Base-by-base conservation (phyloP, 2,113 vertebrate species). In the Cebus imitator region DNA sequence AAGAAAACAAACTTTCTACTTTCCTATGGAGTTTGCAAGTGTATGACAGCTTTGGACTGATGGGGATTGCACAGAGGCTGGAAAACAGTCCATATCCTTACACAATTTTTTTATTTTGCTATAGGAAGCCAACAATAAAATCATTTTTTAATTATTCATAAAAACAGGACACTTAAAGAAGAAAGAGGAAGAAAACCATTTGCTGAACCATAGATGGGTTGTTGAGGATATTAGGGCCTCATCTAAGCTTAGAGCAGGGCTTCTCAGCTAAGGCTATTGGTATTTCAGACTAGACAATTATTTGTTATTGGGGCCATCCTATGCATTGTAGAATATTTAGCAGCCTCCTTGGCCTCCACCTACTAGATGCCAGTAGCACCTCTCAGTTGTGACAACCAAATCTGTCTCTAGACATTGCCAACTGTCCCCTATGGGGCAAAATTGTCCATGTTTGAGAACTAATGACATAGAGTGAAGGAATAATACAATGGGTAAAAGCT, bases 101-200 rank as follows among this genome's bases (percentile, higher is more conserved):
- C 55, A 84, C 8, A 48, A 64, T 76, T 68, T 90, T 91, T 95
- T 94, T 68, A 32, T 90, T 75, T 95, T 75, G 43, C 20, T 83
- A 84, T 90, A 95, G 25, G 21, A 89, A 89, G 18, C 6, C 58
- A 85, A 92, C 96, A 94, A 55, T 84, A 82, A 95, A 89, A 96
- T 73, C 16, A 82, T 87, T 87, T 96, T 17, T 94, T 57, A 45
- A 90, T 83, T 97, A 92, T 95, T 86, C 96, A 64, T 87, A 75
- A 92, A 94, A 90, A 23, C 23, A 92, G 40, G 68, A 70, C 32
- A 55, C n/a, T 95, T 91, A 70, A 73, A 61, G 52, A 88, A 90
- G 35, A 90, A 93, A 94, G 8, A 91, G 21, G 70, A 91, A 88
- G 35, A 61, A 75, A 76, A 55, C 52, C 30, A 73, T 89, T 97